A percentile compares a stretch with the other conserved stretches of the same genome.
Evolutionary conservation across 2,113 vertebrate species (phyloP).

Genomic region (Aphyosemion australe): DNA sequence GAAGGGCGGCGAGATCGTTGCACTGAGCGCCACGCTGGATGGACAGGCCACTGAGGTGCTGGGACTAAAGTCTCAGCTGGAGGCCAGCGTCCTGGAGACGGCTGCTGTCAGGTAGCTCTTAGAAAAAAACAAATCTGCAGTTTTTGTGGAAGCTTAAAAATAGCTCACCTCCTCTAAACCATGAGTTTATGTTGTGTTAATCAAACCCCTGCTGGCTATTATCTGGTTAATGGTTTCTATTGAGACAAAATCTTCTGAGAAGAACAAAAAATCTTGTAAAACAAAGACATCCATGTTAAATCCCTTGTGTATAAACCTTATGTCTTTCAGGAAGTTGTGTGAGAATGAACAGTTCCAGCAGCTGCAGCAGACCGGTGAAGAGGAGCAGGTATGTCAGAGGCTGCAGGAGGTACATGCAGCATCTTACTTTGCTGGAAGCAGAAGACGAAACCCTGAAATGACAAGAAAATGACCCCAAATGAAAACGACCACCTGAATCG

Average conservation of each 20-base stretch:
- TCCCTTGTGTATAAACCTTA: background rate
- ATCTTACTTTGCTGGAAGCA: no score
- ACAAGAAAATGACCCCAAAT: no score
- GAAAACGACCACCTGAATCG: no score
- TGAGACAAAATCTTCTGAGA: no score
- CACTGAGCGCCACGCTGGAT: slow-evolving; percentile 45
- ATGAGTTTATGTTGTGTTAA: slow-evolving; percentile 61
- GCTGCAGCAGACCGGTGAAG: slow-evolving; percentile 36
- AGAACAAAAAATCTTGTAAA: background rate
- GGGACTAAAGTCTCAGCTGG: slow-evolving; percentile 52
- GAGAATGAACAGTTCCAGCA: slow-evolving; percentile 27
- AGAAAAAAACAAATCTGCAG: background rate
- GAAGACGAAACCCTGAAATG: no score
- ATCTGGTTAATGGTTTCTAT: no score
- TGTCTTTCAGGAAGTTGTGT: slow-evolving; percentile 63
- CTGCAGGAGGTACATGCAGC: slow-evolving; percentile 23
- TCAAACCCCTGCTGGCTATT: slow-evolving; percentile 49
- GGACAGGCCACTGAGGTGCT: slow-evolving; percentile 52
- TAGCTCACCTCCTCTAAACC: slow-evolving; percentile 63
- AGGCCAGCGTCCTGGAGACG: slow-evolving; percentile 42
- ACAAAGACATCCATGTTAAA: background rate
- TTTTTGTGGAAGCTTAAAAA: slow-evolving; percentile 38
- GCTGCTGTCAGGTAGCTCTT: slow-evolving; percentile 56
- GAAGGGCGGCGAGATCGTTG: slow-evolving; percentile 10
- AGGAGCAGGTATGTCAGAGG: slow-evolving; percentile 56